Base-by-base conservation (phyloP, 2,888 invertebrate species). In the Galerucella pusilla region DNA sequence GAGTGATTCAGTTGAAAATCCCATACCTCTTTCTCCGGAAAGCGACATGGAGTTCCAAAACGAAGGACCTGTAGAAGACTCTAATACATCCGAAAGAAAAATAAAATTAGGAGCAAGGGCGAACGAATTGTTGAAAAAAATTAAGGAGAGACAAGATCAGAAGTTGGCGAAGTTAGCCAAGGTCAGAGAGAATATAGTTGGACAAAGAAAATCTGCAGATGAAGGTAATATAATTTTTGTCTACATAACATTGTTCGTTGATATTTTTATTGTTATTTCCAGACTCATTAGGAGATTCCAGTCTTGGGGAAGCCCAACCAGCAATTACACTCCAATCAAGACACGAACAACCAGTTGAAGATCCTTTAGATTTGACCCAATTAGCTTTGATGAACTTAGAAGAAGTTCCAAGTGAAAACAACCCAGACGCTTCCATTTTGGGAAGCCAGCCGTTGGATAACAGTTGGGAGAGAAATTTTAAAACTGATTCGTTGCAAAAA, bases 401-500 rank as follows among this genome's bases (percentile, higher is more conserved):
- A 28, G 46, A 68, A 14, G n/a, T 25, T 42, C 10, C 42, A 9
- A 42, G 9, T n/a, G 16, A 28, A 14, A 20, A 60, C n/a, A 35
- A n/a, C 7, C 35, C 9, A 63, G 45, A 25, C 28, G 28, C 20
- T 20, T 65, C 59, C 1, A 68, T 72, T 35, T n/a, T 77, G 9
- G 73, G 75, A 11, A 77, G 77, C n/a, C 77, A 77, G 64, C 74
- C 75, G 14, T 49, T 77, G 52, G 75, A 77, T 2, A 72, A 69
- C 25, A 74, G 71, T 35, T 74, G 72, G 28, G 75, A 77, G 28
- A 69, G 63, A 46, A 63, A n/a, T 11, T 49, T 75, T 14, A 66
- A 74, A 57, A 60, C 74, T 11, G 68, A 45, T 5, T 61, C 61
- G 10, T 2, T n/a, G 16, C n/a, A 57, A 14, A 63, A 63, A 7